These are phyloP conservation scores for Calonectris borealis DNA, from an alignment of 2,113 vertebrate genomes.

Conservation along the genomic window DNA sequence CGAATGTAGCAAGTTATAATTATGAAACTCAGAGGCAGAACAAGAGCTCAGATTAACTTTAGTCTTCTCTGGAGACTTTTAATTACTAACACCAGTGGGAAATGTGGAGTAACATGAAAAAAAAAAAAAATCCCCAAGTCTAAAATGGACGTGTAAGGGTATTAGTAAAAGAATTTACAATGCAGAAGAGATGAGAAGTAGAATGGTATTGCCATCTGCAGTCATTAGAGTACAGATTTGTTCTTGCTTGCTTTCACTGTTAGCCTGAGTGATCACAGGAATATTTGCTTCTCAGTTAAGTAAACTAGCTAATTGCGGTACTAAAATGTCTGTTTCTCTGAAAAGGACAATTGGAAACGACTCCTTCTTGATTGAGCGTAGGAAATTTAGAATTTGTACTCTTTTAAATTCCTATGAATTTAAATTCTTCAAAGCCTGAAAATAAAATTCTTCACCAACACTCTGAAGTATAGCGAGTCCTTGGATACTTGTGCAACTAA, in stretches of 20 bases:
- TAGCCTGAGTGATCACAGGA: constrained; percentile 56
- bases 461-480: neutral
- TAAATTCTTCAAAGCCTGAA: neutral
- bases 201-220: constrained; percentile 54
- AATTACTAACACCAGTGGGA: constrained; percentile 16
- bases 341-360: constrained; percentile 40
- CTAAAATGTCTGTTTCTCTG: constrained; percentile 45
- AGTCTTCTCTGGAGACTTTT: constrained; percentile 21
- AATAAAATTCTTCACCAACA: neutral
- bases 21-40: constrained; percentile 41
- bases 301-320: constrained; percentile 62
- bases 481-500: neutral
- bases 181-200: constrained; percentile 29
- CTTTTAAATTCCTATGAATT: neutral
- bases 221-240: constrained; percentile 45
- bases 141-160: constrained; percentile 22
- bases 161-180: constrained; percentile 46
- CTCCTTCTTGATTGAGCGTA: neutral
- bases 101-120: neutral
- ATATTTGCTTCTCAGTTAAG: constrained; percentile 63
- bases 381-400: neutral
- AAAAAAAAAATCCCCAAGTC: neutral
- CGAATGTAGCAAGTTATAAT: constrained; percentile 2
- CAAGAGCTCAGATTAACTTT: constrained; percentile 43
- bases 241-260: constrained; percentile 35